phyloP scores from a whole-genome alignment of 2,888 invertebrate genomes.

The Scrobipalpa costella region DNA sequence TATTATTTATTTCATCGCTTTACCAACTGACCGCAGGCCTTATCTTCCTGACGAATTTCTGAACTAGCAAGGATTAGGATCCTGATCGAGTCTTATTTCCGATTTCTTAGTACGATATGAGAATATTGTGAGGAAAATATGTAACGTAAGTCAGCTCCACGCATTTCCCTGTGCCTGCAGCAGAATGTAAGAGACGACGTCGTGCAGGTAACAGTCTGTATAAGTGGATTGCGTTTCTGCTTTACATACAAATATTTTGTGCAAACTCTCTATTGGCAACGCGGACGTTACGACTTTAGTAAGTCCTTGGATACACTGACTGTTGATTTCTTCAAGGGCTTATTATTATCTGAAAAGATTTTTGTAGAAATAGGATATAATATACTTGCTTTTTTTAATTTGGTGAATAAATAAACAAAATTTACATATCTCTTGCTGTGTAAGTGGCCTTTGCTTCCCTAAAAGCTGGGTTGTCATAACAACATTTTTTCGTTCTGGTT shows the following conservation, averaged over 20 bases:
- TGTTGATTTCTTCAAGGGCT: background rate
- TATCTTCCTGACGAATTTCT: too few relatives aligned
- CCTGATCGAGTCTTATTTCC: too few relatives aligned
- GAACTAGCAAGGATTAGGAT: too few relatives aligned
- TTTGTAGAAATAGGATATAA: background rate
- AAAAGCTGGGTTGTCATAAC: too few relatives aligned
- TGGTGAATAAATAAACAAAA: background rate
- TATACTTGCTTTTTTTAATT: background rate
- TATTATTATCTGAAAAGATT: background rate
- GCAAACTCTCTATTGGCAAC: slow-evolving; percentile 56
- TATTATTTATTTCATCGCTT: too few relatives aligned
- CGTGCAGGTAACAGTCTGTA: slow-evolving; percentile 75
- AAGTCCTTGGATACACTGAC: background rate
- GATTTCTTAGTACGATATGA: too few relatives aligned
- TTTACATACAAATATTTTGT: slow-evolving; percentile 79
- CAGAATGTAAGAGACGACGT: slow-evolving; percentile 60
- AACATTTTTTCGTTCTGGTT: too few relatives aligned
- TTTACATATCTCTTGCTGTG: too few relatives aligned
- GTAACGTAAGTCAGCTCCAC: slow-evolving; percentile 46
- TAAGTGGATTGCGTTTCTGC: slow-evolving; percentile 80
- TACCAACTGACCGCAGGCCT: too few relatives aligned
- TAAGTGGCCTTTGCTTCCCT: too few relatives aligned
- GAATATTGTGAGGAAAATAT: too few relatives aligned
- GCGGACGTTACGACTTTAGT: slow-evolving; percentile 30
- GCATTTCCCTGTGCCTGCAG: slow-evolving; percentile 30